Evolutionary conservation across 2,888 invertebrate species (phyloP).

Genomic region (Neuroscelio doddi): DNA sequence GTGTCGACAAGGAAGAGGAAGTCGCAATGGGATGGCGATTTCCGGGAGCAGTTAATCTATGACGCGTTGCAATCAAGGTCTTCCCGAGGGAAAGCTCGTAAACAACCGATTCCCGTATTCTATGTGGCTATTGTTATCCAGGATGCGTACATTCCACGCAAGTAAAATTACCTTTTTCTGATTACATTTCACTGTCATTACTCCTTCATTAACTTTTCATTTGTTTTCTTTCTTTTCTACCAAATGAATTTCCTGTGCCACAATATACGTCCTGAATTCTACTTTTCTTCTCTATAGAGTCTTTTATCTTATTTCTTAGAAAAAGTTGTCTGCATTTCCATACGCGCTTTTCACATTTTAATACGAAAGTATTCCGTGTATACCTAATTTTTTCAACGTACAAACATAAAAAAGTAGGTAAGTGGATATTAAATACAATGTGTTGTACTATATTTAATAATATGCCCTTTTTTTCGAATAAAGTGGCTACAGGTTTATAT

Average conservation of each 20-base stretch:
- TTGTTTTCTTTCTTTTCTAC: slow-evolving; percentile 26
- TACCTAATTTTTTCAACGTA: slow-evolving; percentile 32
- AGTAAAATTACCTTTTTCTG: slow-evolving; percentile 37
- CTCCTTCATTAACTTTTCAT: slow-evolving; percentile 39
- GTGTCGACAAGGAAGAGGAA: slow-evolving; percentile 47
- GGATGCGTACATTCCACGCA: slow-evolving; percentile 28
- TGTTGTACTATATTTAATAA: too few relatives aligned
- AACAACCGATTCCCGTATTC: slow-evolving; percentile 42
- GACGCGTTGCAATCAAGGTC: slow-evolving; percentile 47
- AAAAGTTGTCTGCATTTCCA: slow-evolving; percentile 33
- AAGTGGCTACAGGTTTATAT: too few relatives aligned
- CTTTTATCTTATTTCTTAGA: slow-evolving; percentile 22
- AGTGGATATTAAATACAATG: slow-evolving; percentile 10
- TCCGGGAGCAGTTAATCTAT: slow-evolving; percentile 48
- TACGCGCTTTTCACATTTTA: slow-evolving; percentile 32
- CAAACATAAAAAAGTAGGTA: slow-evolving; percentile 21
- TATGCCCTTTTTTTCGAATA: not conserved
- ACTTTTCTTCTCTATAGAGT: slow-evolving; percentile 2
- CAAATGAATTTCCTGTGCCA: slow-evolving; percentile 16
- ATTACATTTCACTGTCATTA: slow-evolving; percentile 38
- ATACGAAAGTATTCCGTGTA: slow-evolving; percentile 29
- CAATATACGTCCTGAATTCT: slow-evolving; percentile 15
- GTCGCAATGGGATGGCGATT: slow-evolving; percentile 48
- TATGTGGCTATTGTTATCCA: slow-evolving; percentile 32
- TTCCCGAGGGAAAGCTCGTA: slow-evolving; percentile 34